phyloP scores from a whole-genome alignment of 2,797 vertebrate species.

The Bufotes viridis region DNA sequence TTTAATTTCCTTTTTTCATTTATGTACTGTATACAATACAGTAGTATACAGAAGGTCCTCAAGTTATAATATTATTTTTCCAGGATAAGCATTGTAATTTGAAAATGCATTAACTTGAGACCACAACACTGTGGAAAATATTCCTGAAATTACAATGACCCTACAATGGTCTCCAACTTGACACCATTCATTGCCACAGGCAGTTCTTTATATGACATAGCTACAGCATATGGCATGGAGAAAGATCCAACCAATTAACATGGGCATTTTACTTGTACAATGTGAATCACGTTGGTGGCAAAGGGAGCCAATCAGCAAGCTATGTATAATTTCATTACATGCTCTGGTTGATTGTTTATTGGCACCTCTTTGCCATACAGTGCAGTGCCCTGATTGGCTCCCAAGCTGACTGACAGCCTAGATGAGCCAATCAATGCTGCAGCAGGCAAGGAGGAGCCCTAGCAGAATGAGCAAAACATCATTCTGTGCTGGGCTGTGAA shows the following conservation, averaged over 20 bases:
- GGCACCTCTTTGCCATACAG: background rate
- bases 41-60: too few relatives aligned
- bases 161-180: background rate
- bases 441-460: too few relatives aligned
- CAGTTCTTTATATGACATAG: too few relatives aligned
- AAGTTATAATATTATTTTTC: background rate
- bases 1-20: too few relatives aligned
- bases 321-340: background rate
- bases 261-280: background rate
- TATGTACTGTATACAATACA: too few relatives aligned
- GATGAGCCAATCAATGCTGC: too few relatives aligned
- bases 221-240: too few relatives aligned
- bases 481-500: too few relatives aligned
- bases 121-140: background rate
- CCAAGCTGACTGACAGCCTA: too few relatives aligned
- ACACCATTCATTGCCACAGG: background rate
- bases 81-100: background rate
- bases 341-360: background rate
- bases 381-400: too few relatives aligned
- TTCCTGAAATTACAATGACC: background rate
- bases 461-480: too few relatives aligned
- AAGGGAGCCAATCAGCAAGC: background rate
- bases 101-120: background rate
- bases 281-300: background rate
- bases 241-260: background rate